These are phyloP conservation scores for Trinectes maculatus DNA, from an alignment of 2,113 vertebrate genomes.

Conservation along the genomic window DNA sequence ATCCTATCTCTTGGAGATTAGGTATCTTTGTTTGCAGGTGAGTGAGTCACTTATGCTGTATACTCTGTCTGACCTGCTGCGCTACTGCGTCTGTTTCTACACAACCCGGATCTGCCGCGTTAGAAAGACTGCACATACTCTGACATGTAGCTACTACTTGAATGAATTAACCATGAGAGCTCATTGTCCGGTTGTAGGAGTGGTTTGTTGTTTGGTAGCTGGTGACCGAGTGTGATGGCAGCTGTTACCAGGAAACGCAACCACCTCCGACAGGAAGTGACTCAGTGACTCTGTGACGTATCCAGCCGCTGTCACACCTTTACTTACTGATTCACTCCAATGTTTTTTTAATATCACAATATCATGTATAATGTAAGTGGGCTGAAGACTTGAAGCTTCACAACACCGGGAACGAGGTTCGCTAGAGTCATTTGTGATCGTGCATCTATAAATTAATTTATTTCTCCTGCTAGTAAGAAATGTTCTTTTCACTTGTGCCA, in stretches of 20 bases:
- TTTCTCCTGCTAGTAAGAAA: slow-evolving; percentile 15
- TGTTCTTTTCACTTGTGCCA: slow-evolving; percentile 12
- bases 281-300: too few species aligned
- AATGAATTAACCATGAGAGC: too few species aligned
- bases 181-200: neutral
- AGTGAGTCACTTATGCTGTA: too few species aligned
- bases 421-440: neutral
- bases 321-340: too few species aligned
- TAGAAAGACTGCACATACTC: too few species aligned
- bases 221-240: neutral
- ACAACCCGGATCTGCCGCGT: too few species aligned
- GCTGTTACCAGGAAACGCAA: neutral
- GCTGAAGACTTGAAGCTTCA: neutral
- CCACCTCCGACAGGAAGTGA: too few species aligned
- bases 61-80: too few species aligned
- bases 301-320: too few species aligned
- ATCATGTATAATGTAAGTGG: neutral
- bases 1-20: neutral
- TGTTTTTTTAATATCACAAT: neutral
- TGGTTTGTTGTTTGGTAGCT: neutral
- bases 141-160: too few species aligned
- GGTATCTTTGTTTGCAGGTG: neutral
- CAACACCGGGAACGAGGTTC: neutral
- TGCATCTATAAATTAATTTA: neutral
- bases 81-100: too few species aligned